Evolutionary conservation across 2,113 vertebrate species (phyloP).

Genomic region (Oncorhynchus kisutch): DNA sequence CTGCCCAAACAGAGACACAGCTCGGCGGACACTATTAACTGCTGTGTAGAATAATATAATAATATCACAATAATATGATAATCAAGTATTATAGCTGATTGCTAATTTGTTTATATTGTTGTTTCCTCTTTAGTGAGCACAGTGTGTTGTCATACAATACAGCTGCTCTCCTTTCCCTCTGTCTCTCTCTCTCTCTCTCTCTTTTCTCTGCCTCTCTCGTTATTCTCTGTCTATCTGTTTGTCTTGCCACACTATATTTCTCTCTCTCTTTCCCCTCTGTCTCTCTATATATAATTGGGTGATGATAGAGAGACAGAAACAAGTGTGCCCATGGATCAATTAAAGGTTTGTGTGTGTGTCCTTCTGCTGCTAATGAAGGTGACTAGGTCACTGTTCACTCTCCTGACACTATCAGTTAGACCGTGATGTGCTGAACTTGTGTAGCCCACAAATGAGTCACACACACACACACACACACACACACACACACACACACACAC

Average conservation of each 20-base stretch:
- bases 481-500: not conserved
- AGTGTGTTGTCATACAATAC: too few species aligned
- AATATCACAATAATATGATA: not conserved
- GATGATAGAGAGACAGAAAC: conserved; percentile 51
- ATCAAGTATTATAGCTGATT: not conserved
- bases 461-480: not conserved
- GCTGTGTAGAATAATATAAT: not conserved
- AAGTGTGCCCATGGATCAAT: conserved; percentile 61
- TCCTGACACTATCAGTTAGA: not conserved
- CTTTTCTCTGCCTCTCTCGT: not conserved
- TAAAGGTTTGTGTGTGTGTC: conserved; percentile 25
- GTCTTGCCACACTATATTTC: not conserved
- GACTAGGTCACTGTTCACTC: not conserved
- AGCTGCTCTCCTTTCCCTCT: not conserved
- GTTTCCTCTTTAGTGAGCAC: not conserved
- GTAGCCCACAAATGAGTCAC: not conserved
- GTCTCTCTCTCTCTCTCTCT: not conserved
- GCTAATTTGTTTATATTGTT: not conserved
- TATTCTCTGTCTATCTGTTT: not conserved
- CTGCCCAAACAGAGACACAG: not conserved
- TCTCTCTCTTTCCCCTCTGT: not conserved
- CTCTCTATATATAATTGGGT: conserved; percentile 11
- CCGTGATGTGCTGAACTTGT: not conserved
- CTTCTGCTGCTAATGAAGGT: not conserved
- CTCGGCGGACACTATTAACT: not conserved